Evolutionary conservation across 2,797 vertebrate genomes (phyloP).

Genomic region (Myotis planiceps): DNA sequence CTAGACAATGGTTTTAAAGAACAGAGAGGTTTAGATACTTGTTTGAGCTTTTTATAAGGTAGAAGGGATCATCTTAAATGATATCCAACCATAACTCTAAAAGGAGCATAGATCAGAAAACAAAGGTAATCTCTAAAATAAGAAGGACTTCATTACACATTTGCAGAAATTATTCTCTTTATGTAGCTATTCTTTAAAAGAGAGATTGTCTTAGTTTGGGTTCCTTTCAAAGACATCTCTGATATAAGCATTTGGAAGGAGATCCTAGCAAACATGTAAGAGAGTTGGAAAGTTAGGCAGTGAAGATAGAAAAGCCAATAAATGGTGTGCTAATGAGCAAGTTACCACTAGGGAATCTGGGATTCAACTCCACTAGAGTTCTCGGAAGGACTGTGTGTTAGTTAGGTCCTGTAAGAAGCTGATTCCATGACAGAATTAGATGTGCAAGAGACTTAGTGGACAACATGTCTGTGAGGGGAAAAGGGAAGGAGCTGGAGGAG

Average conservation of each 20-base stretch:
- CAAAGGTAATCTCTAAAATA: background rate
- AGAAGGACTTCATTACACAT: background rate
- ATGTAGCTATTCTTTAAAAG: background rate
- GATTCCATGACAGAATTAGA: background rate
- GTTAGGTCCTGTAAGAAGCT: background rate
- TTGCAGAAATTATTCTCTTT: background rate
- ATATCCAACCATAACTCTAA: background rate
- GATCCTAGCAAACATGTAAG: background rate
- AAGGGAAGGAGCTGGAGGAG: background rate
- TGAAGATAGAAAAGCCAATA: slow-evolving; percentile 3
- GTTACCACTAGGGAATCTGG: background rate
- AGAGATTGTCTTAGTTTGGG: background rate
- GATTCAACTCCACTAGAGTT: background rate
- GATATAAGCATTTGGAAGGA: background rate
- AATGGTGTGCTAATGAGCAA: background rate
- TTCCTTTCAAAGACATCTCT: background rate
- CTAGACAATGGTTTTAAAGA: background rate
- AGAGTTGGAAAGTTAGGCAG: background rate
- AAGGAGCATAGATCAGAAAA: slow-evolving; percentile 32
- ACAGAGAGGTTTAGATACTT: background rate
- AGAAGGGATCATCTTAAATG: background rate
- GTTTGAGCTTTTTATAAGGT: background rate
- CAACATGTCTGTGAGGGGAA: background rate
- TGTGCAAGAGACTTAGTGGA: background rate
- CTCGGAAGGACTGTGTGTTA: background rate